These are phyloP conservation scores for Melinopterus prodromus DNA, from an alignment of 2,888 invertebrate species.

Conservation along the genomic window DNA sequence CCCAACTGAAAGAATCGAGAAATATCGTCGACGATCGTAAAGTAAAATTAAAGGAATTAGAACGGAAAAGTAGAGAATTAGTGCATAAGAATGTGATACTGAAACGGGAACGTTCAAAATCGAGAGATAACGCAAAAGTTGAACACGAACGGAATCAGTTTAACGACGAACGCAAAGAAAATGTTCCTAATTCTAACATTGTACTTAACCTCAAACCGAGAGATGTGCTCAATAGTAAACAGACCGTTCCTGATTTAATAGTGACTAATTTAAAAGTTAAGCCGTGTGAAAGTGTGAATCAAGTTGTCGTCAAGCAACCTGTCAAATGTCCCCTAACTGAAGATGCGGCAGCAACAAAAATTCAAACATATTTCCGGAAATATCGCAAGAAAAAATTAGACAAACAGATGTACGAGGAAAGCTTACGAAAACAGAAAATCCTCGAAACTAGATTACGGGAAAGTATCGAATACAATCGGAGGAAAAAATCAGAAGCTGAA, in stretches of 20 bases:
- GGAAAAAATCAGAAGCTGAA: constrained; percentile 14
- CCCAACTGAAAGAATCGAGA: constrained; percentile 50
- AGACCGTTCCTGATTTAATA: constrained; percentile 6
- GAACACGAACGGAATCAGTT: background rate
- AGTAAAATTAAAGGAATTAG: constrained; percentile 59
- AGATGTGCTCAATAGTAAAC: constrained; percentile 9
- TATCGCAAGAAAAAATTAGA: constrained; percentile 43
- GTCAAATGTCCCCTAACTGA: background rate
- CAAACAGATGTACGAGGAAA: background rate
- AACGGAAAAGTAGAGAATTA: constrained; percentile 59
- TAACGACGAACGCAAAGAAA: constrained; percentile 8
- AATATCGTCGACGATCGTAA: constrained; percentile 34
- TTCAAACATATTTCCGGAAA: constrained; percentile 49
- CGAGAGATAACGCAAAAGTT: constrained; percentile 42
- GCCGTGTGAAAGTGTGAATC: background rate
- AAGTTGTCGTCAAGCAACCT: constrained; percentile 5
- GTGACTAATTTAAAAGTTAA: constrained; percentile 15
- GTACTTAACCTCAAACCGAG: background rate
- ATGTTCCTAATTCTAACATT: constrained; percentile 11
- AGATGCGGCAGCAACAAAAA: constrained; percentile 44
- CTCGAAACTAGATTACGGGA: constrained; percentile 27
- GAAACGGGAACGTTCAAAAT: constrained; percentile 50
- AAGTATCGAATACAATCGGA: constrained; percentile 20
- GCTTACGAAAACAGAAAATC: constrained; percentile 25
- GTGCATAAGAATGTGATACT: constrained; percentile 58